Base-by-base conservation (phyloP, 2,888 invertebrate genomes). In the Lasioglossum lativentre region DNA sequence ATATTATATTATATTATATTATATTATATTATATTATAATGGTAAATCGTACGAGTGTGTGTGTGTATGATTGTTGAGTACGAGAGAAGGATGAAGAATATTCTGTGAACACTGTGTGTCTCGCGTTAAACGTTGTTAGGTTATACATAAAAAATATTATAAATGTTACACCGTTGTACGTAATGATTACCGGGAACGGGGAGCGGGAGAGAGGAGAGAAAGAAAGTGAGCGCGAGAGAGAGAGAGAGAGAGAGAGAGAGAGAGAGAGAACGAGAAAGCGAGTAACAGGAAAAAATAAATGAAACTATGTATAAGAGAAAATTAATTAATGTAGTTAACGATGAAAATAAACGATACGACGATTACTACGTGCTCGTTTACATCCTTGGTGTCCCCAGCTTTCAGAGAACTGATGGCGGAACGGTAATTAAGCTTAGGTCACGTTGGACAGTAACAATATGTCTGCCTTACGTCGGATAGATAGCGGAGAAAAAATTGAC, bases 101-200 rank as follows among this genome's bases (percentile, higher is more conserved):
- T 73, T 76, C 59, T 56, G 80, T 75, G 80, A 86, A 75, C 76
- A 72, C 42, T 87, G 90, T 88, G 89, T 92, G 92, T 91, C 68
- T 68, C 90, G 90, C 91, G 92, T 94, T 93, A 92, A 92, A 93
- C 92, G 92, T 93, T 94, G 91, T 93, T 94, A 93, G 92, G 91
- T 93, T 92, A 92, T 92, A 90, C 79, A 90, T 83, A 75, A 66
- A 86, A 89, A 85, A 87, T 90, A 93, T 92, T 92, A 94, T 94
- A 91, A 93, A 94, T 94, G 94, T 94, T 94, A 93, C 84, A 92
- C 90, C 90, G 92, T 94, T 94, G 92, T 93, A 92, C 91, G 93
- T 93, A 92, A 92, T 90, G 91, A 91, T 91, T 86, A 87, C 82
- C 63, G 75, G 72, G 77, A 34, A 34, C 19, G 77, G 75, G 76